Percentiles rank a stretch among this genome's conserved stretches.
Evolutionary conservation across 2,888 invertebrate species (phyloP).

Genomic region (Drosophila yooni): DNA sequence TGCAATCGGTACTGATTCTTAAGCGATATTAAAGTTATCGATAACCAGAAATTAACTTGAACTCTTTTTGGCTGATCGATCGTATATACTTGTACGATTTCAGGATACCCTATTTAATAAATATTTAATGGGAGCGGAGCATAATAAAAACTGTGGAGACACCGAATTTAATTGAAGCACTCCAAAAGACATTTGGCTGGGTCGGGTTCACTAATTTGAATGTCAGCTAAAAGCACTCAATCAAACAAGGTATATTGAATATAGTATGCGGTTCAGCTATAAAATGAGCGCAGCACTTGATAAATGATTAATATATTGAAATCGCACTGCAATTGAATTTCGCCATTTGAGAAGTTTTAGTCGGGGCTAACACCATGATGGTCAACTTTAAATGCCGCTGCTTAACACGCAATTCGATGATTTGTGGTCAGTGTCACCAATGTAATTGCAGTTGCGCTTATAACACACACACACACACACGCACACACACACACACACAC

Average conservation of each 20-base stretch:
- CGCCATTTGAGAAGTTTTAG: conserved; percentile 4
- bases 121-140: not conserved
- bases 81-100: not conserved
- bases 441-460: conserved; percentile 42
- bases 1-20: not conserved
- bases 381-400: conserved; percentile 46
- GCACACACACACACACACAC: not conserved
- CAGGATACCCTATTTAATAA: not conserved
- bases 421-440: conserved; percentile 65
- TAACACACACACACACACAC: not conserved
- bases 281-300: not conserved
- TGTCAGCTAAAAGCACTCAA: not conserved
- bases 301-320: not conserved
- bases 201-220: conserved; percentile 14
- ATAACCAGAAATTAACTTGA: not conserved
- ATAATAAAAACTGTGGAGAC: not conserved
- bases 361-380: conserved; percentile 31
- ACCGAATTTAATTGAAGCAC: not conserved
- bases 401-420: conserved; percentile 66
- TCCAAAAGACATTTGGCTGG: not conserved
- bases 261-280: not conserved
- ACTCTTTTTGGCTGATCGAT: not conserved
- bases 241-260: conserved; percentile 1
- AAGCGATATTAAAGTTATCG: not conserved
- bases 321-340: conserved; percentile 28